phyloP scores from a whole-genome alignment of 2,888 invertebrate species.

The Brachyptera risi region DNA sequence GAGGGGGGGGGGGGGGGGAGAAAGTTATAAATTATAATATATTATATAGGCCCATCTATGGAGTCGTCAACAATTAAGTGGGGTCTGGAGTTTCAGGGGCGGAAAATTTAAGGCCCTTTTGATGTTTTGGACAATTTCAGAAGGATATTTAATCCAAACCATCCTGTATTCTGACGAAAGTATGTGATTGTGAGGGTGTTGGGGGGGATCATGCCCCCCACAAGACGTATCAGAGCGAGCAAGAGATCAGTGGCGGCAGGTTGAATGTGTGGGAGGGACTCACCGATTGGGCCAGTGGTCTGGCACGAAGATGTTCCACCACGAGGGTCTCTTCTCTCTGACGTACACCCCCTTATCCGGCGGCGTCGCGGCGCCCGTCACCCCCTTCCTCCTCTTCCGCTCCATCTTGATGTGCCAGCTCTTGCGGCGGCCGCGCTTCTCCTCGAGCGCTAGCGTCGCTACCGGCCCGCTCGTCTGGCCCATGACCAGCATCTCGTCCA shows the following conservation, averaged over 20 bases:
- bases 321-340: slow-evolving; percentile 66
- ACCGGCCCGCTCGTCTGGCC: slow-evolving; percentile 28
- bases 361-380: slow-evolving; percentile 36
- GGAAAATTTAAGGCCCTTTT: no score
- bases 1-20: no score
- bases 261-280: neutral
- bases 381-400: slow-evolving; percentile 48
- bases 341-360: slow-evolving; percentile 1
- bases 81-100: no score
- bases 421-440: slow-evolving; percentile 55
- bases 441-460: slow-evolving; percentile 42
- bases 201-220: no score
- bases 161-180: no score
- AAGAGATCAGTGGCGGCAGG: neutral
- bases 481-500: slow-evolving; percentile 32
- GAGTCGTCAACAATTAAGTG: no score
- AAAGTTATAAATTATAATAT: no score
- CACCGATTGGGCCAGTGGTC: slow-evolving; percentile 45
- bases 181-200: no score
- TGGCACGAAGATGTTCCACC: slow-evolving; percentile 86
- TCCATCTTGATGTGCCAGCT: slow-evolving; percentile 53
- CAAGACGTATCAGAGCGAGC: no score
- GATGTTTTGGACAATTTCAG: no score
- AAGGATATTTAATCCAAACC: no score
- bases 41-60: no score